These are phyloP conservation scores for Nomada lathburiana DNA, from an alignment of 2,888 invertebrate genomes.

Conservation along the genomic window DNA sequence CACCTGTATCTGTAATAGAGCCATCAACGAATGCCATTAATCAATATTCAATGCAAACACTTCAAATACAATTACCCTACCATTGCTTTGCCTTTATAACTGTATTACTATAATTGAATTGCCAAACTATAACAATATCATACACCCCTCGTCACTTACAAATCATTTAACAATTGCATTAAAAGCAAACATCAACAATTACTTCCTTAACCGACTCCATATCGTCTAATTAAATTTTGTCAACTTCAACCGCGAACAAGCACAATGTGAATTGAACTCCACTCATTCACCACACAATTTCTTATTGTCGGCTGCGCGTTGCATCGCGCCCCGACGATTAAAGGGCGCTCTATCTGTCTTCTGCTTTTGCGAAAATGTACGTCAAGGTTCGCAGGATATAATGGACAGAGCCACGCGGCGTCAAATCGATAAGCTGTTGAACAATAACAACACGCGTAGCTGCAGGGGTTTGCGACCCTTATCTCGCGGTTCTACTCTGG, in stretches of 20 bases:
- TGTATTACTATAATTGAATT: too few species aligned
- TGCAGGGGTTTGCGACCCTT: constrained; percentile 36
- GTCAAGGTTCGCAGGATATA: constrained; percentile 36
- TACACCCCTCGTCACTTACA: too few species aligned
- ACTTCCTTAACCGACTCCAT: too few species aligned
- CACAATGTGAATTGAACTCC: constrained; percentile 25
- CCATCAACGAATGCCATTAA: too few species aligned
- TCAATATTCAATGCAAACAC: too few species aligned
- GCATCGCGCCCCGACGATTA: constrained; percentile 32
- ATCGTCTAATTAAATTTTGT: too few species aligned
- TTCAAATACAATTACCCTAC: too few species aligned
- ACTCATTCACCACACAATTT: constrained; percentile 24
- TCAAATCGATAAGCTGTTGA: constrained; percentile 48
- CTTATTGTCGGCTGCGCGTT: background rate
- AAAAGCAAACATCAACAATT: too few species aligned
- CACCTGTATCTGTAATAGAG: too few species aligned
- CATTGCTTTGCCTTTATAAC: too few species aligned
- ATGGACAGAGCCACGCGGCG: constrained; percentile 36
- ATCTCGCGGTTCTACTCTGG: background rate
- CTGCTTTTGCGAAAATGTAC: constrained; percentile 7
- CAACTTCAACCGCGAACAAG: background rate
- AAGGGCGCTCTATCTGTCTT: constrained; percentile 15
- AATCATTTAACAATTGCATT: too few species aligned
- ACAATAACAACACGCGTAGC: constrained; percentile 42
- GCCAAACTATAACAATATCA: too few species aligned